Evolutionary conservation across 2,888 invertebrate genomes (phyloP).

Genomic region (Scotopteryx bipunctaria): DNA sequence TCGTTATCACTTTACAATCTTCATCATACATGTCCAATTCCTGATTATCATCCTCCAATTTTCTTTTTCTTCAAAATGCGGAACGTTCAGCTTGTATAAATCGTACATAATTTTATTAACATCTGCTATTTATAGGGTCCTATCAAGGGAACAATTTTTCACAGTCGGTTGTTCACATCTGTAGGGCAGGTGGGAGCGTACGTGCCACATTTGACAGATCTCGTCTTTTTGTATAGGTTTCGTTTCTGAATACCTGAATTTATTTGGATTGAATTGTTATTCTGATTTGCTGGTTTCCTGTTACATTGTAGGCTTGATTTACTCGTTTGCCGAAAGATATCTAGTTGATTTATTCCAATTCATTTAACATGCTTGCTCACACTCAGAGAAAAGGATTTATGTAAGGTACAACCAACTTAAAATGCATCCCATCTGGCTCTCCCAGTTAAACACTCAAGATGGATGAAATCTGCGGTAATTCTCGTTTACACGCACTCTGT

Average conservation of each 20-base stretch:
- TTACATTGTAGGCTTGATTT: conserved; percentile 8
- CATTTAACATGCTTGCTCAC: neutral
- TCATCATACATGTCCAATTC: conserved; percentile 1
- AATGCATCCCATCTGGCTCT: conserved; percentile 28
- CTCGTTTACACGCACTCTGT: conserved; percentile 48
- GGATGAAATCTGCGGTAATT: conserved; percentile 49
- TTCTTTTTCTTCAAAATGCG: conserved; percentile 2
- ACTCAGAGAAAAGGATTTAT: conserved; percentile 1
- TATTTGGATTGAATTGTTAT: conserved; percentile 23
- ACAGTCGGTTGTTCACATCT: conserved; percentile 70
- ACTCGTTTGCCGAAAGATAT: no score
- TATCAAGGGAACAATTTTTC: conserved; percentile 64
- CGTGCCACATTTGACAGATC: conserved; percentile 66
- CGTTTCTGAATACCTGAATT: conserved; percentile 29
- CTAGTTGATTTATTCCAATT: no score
- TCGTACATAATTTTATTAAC: conserved; percentile 46
- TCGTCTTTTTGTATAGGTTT: conserved; percentile 40
- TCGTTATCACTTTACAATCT: conserved; percentile 4
- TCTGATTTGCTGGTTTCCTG: conserved; percentile 2
- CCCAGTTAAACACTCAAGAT: conserved; percentile 32
- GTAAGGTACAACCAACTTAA: conserved; percentile 14
- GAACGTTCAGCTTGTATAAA: conserved; percentile 24
- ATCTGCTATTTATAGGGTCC: conserved; percentile 63
- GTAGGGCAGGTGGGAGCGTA: conserved; percentile 65
- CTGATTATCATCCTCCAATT: neutral